phyloP scores from a whole-genome alignment of 1,140 invertebrate species.

The Rhopalosiphum maidis region DNA sequence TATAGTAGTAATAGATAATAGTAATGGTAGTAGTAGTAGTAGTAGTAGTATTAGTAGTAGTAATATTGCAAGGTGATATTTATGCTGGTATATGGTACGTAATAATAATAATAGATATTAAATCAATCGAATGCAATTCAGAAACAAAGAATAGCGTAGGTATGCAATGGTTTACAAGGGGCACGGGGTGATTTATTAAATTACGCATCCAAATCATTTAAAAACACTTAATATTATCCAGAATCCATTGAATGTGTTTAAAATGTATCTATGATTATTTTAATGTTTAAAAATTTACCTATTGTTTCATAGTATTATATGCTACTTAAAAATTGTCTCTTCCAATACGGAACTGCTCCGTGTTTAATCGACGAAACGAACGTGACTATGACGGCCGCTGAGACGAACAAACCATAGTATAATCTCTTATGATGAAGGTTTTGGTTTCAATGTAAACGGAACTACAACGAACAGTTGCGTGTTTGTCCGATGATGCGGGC shows the following conservation, averaged over 20 bases:
- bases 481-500: background rate
- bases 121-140: background rate
- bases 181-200: background rate
- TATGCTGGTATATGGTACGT: background rate
- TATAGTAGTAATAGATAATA: too few relatives aligned
- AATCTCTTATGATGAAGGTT: background rate
- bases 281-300: background rate
- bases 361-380: background rate
- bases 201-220: background rate
- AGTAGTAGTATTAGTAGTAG: background rate
- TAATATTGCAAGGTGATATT: background rate
- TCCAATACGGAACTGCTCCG: background rate
- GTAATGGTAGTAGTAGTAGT: too few relatives aligned
- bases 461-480: background rate
- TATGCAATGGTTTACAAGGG: background rate
- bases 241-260: background rate
- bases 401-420: background rate
- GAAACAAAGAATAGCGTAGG: background rate
- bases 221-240: background rate
- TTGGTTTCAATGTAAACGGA: background rate
- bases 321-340: background rate
- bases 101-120: background rate
- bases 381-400: background rate
- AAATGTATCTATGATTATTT: background rate
- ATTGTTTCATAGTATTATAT: background rate